Base-by-base conservation (phyloP, 2,888 invertebrate genomes). In the Pomacea canaliculata region DNA sequence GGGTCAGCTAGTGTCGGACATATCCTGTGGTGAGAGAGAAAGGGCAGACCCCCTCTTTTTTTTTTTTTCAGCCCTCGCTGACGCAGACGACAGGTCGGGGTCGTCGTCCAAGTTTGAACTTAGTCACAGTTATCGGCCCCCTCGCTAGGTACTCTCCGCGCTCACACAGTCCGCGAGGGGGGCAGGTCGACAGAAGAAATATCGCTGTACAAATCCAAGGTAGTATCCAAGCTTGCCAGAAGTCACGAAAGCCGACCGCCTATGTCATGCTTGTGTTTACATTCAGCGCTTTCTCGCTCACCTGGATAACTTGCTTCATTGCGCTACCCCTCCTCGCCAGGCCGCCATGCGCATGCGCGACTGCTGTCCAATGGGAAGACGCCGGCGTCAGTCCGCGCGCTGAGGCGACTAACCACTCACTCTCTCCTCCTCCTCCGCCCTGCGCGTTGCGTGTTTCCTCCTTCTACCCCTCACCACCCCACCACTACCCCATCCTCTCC, bases 291-390 rank as follows among this genome's bases (percentile, higher is more conserved):
- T 46, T 68, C 69, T 69, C 37, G 60, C 69, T 68, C 74, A 74
- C 74, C 74, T 74, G 74, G 74, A n/a, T 46, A 74, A 69, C 69
- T 62, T 74, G 74, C 74, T 62, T 60, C 62, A 67, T 49, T 37
- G 23, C 46, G 69, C n/a, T 23, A 67, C 68, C 74, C 49, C 68
- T 68, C 68, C 59, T 62, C 56, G 48, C 59, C 48, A 19, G 67
- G 46, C n/a, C 69, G 69, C 68, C 68, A 68, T 74, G 74, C 74
- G 74, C 60, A 13, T 5, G 16, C 1, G 16, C 8, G 37, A 12
- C 19, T n/a, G 63, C 63, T 62, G 48, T 10, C 69, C 69, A 69
- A 74, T 69, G 8, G 69, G 62, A 69, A 69, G n/a, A 23, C 27
- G 16, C 23, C n/a, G 27, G 63, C 27, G 27, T 12, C n/a, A 63